Evolutionary conservation across 2,888 invertebrate genomes (phyloP).

Genomic region (Euclidia mi): DNA sequence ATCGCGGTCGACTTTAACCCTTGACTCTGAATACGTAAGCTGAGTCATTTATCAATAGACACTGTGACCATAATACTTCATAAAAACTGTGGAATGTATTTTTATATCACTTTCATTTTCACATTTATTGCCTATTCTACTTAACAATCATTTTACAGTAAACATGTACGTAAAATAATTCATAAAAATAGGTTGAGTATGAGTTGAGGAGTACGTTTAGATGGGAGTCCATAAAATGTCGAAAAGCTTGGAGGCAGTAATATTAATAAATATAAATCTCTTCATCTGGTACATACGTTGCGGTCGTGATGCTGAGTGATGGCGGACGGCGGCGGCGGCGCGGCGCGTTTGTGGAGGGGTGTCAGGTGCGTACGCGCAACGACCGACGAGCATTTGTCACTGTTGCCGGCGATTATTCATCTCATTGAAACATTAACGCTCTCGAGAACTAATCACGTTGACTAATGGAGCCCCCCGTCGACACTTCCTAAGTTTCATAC

Average conservation of each 20-base stretch:
- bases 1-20: slow-evolving; percentile 82
- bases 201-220: slow-evolving; percentile 39
- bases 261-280: slow-evolving; percentile 87
- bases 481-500: slow-evolving; percentile 87
- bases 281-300: slow-evolving; percentile 82
- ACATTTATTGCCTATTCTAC: slow-evolving; percentile 30
- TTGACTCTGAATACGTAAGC: slow-evolving; percentile 82
- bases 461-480: slow-evolving; percentile 90
- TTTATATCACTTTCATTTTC: slow-evolving; percentile 46
- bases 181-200: slow-evolving; percentile 30
- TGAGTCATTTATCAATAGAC: slow-evolving; percentile 84
- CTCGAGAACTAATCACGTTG: slow-evolving; percentile 87
- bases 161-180: slow-evolving; percentile 40
- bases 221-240: slow-evolving; percentile 52
- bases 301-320: slow-evolving; percentile 82
- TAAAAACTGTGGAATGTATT: slow-evolving; percentile 48
- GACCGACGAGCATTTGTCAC: slow-evolving; percentile 86
- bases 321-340: slow-evolving; percentile 66
- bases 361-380: slow-evolving; percentile 86
- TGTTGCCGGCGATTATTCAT: slow-evolving; percentile 88
- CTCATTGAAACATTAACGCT: slow-evolving; percentile 89
- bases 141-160: slow-evolving; percentile 29
- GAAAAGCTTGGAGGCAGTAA: slow-evolving; percentile 69
- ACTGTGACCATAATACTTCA: slow-evolving; percentile 72
- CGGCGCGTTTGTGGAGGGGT: slow-evolving; percentile 81